Evolutionary conservation across 1,140 invertebrate species (phyloP).

Genomic region (Bombus affinis): DNA sequence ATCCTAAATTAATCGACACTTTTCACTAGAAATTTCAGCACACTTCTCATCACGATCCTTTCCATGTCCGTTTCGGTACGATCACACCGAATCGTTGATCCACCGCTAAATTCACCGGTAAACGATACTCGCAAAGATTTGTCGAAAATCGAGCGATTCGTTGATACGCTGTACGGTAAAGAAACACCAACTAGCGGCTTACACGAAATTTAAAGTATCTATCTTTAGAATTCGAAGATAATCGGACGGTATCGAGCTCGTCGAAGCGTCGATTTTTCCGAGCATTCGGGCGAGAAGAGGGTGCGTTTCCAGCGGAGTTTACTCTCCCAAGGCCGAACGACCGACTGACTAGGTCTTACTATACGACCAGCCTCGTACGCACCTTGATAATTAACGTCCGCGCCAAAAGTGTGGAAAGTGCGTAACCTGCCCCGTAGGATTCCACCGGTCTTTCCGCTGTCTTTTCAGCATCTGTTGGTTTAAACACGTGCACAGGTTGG

Average conservation of each 20-base stretch:
- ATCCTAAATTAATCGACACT: no score
- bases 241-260: no score
- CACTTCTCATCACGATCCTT: not conserved
- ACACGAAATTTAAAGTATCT: no score
- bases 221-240: no score
- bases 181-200: no score
- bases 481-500: not conserved
- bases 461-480: not conserved
- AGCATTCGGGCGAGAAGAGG: not conserved
- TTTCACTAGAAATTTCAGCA: no score
- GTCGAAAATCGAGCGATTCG: no score
- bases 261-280: no score
- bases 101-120: not conserved
- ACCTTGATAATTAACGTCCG: slow-evolving; percentile 39
- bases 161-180: no score
- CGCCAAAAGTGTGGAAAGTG: slow-evolving; percentile 52
- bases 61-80: not conserved
- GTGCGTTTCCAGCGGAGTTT: slow-evolving; percentile 40
- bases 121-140: no score
- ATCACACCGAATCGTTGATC: not conserved
- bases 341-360: slow-evolving; percentile 48
- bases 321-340: slow-evolving; percentile 17
- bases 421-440: slow-evolving; percentile 43
- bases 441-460: not conserved
- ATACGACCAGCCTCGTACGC: not conserved